Evolutionary conservation across 2,888 invertebrate species (phyloP).

Genomic region (Tanypteryx hageni): DNA sequence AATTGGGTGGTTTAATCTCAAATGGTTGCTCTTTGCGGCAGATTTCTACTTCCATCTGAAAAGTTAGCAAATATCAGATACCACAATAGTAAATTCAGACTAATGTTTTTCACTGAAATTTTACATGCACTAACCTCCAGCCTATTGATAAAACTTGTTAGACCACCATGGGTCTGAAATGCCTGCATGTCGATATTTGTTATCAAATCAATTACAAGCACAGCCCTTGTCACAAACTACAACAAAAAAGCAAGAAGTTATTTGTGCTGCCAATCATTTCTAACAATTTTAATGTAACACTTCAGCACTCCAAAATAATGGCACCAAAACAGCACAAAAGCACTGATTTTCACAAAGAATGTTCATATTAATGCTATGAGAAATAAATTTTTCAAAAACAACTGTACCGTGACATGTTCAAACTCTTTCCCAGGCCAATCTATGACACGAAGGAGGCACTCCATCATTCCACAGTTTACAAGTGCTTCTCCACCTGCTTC

Average conservation of each 20-base stretch:
- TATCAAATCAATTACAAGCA: slow-evolving; percentile 93
- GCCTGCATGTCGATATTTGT: slow-evolving; percentile 93
- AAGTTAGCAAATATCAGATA: slow-evolving; percentile 61
- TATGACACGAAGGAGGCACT: slow-evolving; percentile 89
- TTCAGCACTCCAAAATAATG: slow-evolving; percentile 9
- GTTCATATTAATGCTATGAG: slow-evolving; percentile 59
- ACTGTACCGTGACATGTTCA: slow-evolving; percentile 87
- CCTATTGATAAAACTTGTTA: slow-evolving; percentile 87
- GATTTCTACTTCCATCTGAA: slow-evolving; percentile 84
- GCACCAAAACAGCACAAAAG: slow-evolving; percentile 59
- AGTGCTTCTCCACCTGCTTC: slow-evolving; percentile 90
- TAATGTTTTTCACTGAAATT: neutral
- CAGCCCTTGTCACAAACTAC: slow-evolving; percentile 91
- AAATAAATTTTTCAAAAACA: neutral
- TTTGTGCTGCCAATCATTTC: slow-evolving; percentile 1
- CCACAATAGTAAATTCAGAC: neutral
- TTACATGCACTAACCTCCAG: slow-evolving; percentile 79
- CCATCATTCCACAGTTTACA: slow-evolving; percentile 93
- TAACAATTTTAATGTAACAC: neutral
- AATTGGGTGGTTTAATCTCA: slow-evolving; percentile 77
- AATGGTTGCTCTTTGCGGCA: slow-evolving; percentile 89
- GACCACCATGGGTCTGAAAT: slow-evolving; percentile 88
- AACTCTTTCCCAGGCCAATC: slow-evolving; percentile 90
- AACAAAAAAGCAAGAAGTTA: slow-evolving; percentile 70
- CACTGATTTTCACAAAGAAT: neutral